These are phyloP conservation scores for Aphis craccivora DNA, from an alignment of 1,140 invertebrate species.

Conservation along the genomic window DNA sequence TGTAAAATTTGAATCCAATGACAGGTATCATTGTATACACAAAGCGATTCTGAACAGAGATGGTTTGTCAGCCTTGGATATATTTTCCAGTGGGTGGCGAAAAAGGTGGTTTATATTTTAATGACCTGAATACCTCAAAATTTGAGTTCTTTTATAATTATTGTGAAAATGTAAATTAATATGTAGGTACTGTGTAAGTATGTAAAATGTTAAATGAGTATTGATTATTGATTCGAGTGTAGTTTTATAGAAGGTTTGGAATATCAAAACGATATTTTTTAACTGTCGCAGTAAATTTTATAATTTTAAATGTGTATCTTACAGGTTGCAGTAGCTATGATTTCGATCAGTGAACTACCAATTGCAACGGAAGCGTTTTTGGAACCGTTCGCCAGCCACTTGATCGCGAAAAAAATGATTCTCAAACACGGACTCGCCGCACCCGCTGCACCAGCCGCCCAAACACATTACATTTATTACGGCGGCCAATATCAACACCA, in stretches of 20 bases:
- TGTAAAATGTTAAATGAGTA: neutral
- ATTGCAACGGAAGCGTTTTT: neutral
- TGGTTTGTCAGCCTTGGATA: too few relatives aligned
- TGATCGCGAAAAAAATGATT: neutral
- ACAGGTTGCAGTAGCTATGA: neutral
- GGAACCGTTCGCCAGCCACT: slow-evolving; percentile 5
- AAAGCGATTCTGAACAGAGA: too few relatives aligned
- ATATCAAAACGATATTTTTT: neutral
- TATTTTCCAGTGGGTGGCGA: too few relatives aligned
- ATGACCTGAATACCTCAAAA: too few relatives aligned
- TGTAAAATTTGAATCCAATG: too few relatives aligned
- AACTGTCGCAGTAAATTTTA: neutral
- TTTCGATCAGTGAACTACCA: neutral
- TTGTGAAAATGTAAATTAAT: neutral
- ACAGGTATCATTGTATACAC: too few relatives aligned
- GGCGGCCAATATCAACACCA: neutral
- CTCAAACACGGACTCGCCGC: neutral
- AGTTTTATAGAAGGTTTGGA: neutral
- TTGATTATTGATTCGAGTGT: neutral
- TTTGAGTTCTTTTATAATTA: too few relatives aligned
- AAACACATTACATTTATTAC: neutral
- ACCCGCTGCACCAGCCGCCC: neutral
- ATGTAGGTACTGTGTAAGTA: neutral
- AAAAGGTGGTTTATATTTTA: too few relatives aligned
- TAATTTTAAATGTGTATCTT: neutral